These are phyloP conservation scores for Lobophora halterata DNA, from an alignment of 2,888 invertebrate genomes.

Conservation along the genomic window DNA sequence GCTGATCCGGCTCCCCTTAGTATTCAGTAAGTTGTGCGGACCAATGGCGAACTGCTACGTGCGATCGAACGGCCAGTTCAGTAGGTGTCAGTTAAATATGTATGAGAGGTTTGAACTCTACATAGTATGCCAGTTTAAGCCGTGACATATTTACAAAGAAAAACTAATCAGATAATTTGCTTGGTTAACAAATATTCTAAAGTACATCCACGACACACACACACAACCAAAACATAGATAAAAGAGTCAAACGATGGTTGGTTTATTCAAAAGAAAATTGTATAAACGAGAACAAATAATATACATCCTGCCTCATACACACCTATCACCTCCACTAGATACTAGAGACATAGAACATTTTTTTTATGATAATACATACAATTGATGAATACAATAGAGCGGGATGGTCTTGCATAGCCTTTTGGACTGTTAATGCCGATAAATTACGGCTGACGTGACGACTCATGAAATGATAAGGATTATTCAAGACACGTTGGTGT, in stretches of 20 bases:
- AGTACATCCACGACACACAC: too few species aligned
- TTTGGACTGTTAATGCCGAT: constrained; percentile 19
- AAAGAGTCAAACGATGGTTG: constrained; percentile 37
- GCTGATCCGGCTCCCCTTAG: constrained; percentile 65
- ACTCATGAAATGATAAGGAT: constrained; percentile 9
- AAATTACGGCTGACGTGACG: constrained; percentile 9
- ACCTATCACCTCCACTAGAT: too few species aligned
- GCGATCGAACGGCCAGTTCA: constrained; percentile 53
- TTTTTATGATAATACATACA: constrained; percentile 10
- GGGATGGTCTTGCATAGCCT: constrained; percentile 34
- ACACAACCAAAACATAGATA: too few species aligned
- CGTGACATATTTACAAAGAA: constrained; percentile 67
- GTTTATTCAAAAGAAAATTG: constrained; percentile 40
- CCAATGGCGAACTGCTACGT: constrained; percentile 63
- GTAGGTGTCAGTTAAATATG: constrained; percentile 74
- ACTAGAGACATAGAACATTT: too few species aligned
- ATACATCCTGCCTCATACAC: too few species aligned
- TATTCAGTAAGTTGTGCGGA: constrained; percentile 67
- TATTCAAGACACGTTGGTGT: constrained; percentile 17
- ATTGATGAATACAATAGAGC: constrained; percentile 35
- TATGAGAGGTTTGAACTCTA: constrained; percentile 58
- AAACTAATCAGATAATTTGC: constrained; percentile 49
- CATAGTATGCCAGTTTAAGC: constrained; percentile 59
- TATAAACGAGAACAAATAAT: too few species aligned
- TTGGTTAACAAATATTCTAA: too few species aligned